Percentiles rank a stretch among this genome's conserved stretches.
Conservation (phyloP, 2,888 invertebrate species). For the Rotaria magnacalcarata region DNA sequence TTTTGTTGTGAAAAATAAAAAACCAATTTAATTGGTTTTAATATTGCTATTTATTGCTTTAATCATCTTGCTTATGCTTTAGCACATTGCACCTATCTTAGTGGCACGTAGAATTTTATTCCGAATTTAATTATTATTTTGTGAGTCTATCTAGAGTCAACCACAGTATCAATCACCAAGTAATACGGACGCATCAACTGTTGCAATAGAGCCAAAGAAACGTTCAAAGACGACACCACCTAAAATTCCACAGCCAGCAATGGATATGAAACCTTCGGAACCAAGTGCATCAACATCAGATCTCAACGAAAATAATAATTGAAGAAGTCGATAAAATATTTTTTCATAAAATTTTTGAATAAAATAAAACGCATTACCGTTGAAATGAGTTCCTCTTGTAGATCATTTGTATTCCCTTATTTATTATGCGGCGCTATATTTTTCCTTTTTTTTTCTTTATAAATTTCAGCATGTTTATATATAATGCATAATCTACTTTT, state of each 20-base stretch:
- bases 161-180: neutral
- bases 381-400: too few species aligned
- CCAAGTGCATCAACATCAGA: neutral
- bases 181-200: neutral
- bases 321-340: too few species aligned
- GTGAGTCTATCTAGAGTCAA: neutral
- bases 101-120: neutral
- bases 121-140: neutral
- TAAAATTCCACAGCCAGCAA: neutral
- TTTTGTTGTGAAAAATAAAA: neutral
- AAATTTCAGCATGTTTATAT: too few species aligned
- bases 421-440: too few species aligned
- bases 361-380: too few species aligned
- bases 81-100: neutral
- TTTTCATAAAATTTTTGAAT: too few species aligned
- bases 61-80: neutral
- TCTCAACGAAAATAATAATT: neutral
- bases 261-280: neutral
- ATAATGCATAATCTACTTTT: neutral
- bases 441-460: too few species aligned
- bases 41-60: neutral
- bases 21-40: neutral
- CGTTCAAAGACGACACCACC: neutral
- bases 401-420: too few species aligned
- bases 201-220: neutral